Evolutionary conservation across 2,888 invertebrate genomes (phyloP), one percentile per base, ranked within the genome.

Genomic region (Idaea dimidiata): DNA sequence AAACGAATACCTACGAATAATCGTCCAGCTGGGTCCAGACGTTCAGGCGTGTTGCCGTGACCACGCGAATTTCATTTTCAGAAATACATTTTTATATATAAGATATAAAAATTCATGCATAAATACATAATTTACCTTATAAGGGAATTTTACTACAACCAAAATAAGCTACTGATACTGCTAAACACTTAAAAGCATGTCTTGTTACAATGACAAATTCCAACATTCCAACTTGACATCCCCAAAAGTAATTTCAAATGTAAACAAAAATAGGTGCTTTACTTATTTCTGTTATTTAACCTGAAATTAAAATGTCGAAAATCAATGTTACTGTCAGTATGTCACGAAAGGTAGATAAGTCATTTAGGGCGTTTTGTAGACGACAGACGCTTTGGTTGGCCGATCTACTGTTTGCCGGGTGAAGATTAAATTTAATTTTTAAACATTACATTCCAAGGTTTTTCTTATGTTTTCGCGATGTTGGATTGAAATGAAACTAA

Each of bases 281-380:
- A 59, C 54, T 59, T n/a, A 24, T 66, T 71, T 74, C 60, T 78
- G 84, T 84, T 82, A 85, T 86, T 89, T 89, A 89, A 89, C 91
- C 89, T 86, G 86, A 90, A 91, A 91, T 91, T 91, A 90, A 90
- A 87, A 85, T 83, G 91, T 91, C 90, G 77, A 79, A 85, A 84
- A 89, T 88, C 87, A 80, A 87, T 89, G 90, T 84, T 70, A 64
- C 74, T 84, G 91, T 91, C 91, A 83, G 54, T 69, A 72, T 80
- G 81, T 78, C 80, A 72, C 63, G 69, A 71, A 64, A 70, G 73
- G 74, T 72, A 70, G 72, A 82, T 89, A 78, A 80, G 79, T 90
- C 87, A 85, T 80, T 82, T 78, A 70, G 73, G 68, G 69, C 1
- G 14, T 14, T 24, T 3, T 10, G 43, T 14, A 43, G 43, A 43